phyloP scores from a whole-genome alignment of 2,797 vertebrate species.

The Rhincodon typus region DNA sequence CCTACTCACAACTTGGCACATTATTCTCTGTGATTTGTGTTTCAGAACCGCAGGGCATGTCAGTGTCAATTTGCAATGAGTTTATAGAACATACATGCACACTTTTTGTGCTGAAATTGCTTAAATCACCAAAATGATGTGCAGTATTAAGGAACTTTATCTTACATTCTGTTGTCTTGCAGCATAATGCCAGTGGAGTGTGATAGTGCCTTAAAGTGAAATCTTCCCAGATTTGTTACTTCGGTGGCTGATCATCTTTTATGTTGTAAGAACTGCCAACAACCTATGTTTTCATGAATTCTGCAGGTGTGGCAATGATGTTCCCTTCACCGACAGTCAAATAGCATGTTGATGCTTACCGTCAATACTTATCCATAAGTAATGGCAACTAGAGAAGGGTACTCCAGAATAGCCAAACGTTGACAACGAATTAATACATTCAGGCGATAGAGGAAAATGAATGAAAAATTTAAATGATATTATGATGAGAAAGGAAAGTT shows the following conservation, averaged over 20 bases:
- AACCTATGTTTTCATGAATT: neutral
- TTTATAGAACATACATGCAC: constrained; percentile 25
- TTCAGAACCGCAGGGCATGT: constrained; percentile 46
- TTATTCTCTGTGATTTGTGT: constrained; percentile 42
- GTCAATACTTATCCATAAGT: neutral
- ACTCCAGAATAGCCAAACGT: neutral
- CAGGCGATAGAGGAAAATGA: neutral
- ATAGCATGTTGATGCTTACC: neutral
- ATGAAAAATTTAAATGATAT: neutral
- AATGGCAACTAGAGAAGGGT: neutral
- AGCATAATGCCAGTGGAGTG: neutral
- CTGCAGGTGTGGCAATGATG: neutral
- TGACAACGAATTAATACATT: neutral
- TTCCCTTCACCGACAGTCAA: neutral
- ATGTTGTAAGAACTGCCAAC: neutral
- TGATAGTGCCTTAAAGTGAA: neutral
- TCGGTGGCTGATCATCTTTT: neutral
- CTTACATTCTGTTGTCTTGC: neutral
- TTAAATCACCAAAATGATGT: neutral
- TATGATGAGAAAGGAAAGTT: neutral
- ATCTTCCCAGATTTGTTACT: neutral
- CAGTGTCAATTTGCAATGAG: constrained; percentile 44
- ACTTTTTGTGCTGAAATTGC: neutral
- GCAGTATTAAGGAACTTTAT: neutral
- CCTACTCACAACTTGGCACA: constrained; percentile 45